These are phyloP conservation scores for Temnothorax curvispinosus DNA, from an alignment of 1,140 invertebrate genomes.

Conservation along the genomic window DNA sequence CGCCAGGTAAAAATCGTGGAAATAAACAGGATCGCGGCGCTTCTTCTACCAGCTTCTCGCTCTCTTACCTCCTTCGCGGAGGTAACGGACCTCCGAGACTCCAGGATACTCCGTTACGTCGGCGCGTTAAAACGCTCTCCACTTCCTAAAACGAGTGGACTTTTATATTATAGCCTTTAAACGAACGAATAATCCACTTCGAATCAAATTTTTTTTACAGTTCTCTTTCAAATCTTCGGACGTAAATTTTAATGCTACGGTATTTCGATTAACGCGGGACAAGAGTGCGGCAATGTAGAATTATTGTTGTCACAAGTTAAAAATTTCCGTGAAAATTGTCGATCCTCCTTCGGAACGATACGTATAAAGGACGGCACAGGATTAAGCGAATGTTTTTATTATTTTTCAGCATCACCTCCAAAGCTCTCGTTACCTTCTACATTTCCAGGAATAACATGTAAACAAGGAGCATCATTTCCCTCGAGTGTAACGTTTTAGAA, in stretches of 20 bases:
- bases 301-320: background rate
- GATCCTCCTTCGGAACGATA: background rate
- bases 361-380: background rate
- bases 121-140: conserved; percentile 18
- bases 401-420: background rate
- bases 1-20: conserved; percentile 18
- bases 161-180: background rate
- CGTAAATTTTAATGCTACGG: background rate
- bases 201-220: background rate
- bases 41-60: conserved; percentile 10
- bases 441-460: background rate
- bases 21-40: conserved; percentile 16
- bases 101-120: conserved; percentile 54
- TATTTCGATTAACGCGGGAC: background rate
- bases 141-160: conserved; percentile 1
- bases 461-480: background rate
- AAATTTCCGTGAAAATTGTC: background rate
- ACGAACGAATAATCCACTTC: background rate
- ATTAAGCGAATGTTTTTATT: background rate
- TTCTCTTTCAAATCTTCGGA: background rate
- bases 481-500: background rate
- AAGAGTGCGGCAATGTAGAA: background rate
- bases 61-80: conserved; percentile 22
- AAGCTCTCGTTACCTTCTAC: background rate
- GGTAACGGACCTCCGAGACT: conserved; percentile 55